These are phyloP conservation scores for Zele albiditarsus DNA, from an alignment of 2,888 invertebrate species.

Conservation along the genomic window DNA sequence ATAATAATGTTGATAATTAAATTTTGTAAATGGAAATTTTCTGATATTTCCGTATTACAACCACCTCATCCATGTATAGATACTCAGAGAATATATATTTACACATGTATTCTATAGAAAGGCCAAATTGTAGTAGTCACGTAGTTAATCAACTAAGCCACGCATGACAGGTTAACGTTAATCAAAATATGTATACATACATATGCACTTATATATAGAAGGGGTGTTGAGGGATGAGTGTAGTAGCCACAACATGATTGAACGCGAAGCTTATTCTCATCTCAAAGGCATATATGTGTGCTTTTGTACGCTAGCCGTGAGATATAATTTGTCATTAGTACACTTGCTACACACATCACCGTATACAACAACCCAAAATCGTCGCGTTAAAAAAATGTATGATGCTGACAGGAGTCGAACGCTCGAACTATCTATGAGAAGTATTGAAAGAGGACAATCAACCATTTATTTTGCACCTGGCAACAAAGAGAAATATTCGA, in stretches of 20 bases:
- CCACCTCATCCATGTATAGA: background rate
- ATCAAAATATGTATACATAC: slow-evolving; percentile 8
- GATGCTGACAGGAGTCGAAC: too few relatives aligned
- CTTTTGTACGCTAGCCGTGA: background rate
- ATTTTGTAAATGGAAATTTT: too few relatives aligned
- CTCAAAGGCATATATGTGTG: background rate
- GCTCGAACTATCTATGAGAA: too few relatives aligned
- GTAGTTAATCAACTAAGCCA: slow-evolving; percentile 39
- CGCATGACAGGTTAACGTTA: slow-evolving; percentile 23
- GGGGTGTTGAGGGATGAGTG: background rate
- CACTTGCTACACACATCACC: background rate
- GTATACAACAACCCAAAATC: too few relatives aligned
- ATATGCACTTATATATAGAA: too few relatives aligned
- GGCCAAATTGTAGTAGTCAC: slow-evolving; percentile 17
- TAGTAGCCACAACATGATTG: background rate
- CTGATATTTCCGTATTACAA: background rate
- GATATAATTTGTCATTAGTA: slow-evolving; percentile 5
- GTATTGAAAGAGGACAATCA: too few relatives aligned
- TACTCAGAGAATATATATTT: background rate
- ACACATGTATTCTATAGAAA: background rate
- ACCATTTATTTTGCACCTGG: too few relatives aligned
- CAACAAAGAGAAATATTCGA: too few relatives aligned
- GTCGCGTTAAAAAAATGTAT: too few relatives aligned
- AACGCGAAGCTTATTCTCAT: background rate
- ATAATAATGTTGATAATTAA: background rate